Base-by-base conservation (phyloP, 2,888 invertebrate species). In the Selenia dentaria region DNA sequence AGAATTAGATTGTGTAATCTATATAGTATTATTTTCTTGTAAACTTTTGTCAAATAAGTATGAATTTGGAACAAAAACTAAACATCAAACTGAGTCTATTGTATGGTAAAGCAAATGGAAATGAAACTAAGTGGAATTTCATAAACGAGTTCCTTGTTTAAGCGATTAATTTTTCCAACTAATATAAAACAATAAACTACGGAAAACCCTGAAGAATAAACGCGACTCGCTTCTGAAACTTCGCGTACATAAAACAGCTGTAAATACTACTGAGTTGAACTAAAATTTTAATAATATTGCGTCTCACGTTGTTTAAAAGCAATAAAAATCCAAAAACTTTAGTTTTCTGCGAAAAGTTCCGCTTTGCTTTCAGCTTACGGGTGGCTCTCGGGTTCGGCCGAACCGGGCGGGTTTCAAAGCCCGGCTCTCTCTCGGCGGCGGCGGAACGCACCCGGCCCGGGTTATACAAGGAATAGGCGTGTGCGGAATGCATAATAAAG, bases 391-490 rank as follows among this genome's bases (percentile, higher is more conserved):
- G 41, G 9, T 18, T 31, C 26, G 32, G 27, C 20, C 74, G 82
- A 73, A 74, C 68, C 60, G 70, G 79, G 79, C 74, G 26, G 22
- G 22, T 6, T 8, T 8, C 6, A 8, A 8, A 22, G 22, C 27
- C 3, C 38, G 42, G 34, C 24, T 16, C 12, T 37, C 47, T 37
- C 39, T 22, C 39, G 31, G 32, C 16, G 29, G 5, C 14, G 10
- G 16, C 28, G 73, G 76, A 79, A 80, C 80, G 76, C 79, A 79
- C 75, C 76, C 75, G 67, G 70, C 73, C 70, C 70, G 63, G 66
- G 71, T 79, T 81, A 81, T 82, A 87, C 88, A 88, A 84, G 85
- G 83, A 89, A 88, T 79, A 75, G 89, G 89, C 89, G 89, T 89
- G 89, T 75, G 64, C 80, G 72, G 89, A 86, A 87, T 90, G 89